Conservation (phyloP, 2,797 vertebrate genomes). For the Catamblyrhynchus diadema region DNA sequence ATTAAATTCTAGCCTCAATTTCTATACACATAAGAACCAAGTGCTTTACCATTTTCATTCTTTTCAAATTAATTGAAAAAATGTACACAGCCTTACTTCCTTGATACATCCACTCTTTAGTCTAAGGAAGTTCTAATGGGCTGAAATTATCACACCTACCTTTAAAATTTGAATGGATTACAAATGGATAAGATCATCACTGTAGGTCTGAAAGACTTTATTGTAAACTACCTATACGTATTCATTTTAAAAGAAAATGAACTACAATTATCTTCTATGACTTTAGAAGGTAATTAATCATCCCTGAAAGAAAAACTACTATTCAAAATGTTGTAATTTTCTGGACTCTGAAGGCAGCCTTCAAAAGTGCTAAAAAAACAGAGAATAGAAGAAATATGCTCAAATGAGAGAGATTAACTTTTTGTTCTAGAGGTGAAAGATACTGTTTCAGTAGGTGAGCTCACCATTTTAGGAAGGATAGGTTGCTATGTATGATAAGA, state of each 20-base stretch:
- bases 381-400: neutral
- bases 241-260: neutral
- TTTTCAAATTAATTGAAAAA: slow-evolving; percentile 55
- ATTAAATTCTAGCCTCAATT: slow-evolving; percentile 48
- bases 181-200: neutral
- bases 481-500: neutral
- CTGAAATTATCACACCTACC: neutral
- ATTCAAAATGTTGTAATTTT: neutral
- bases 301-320: neutral
- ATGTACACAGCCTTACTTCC: neutral
- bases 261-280: neutral
- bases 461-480: neutral
- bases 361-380: neutral
- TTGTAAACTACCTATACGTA: neutral
- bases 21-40: slow-evolving; percentile 26
- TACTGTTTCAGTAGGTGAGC: neutral
- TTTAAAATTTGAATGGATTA: neutral
- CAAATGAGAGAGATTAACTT: neutral
- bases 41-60: slow-evolving; percentile 17
- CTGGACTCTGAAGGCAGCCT: neutral
- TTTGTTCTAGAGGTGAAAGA: neutral
- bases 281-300: neutral
- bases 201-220: neutral
- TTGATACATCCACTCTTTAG: neutral
- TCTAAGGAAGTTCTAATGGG: neutral